These are phyloP conservation scores for Cordilura impudica DNA, from an alignment of 2,888 invertebrate genomes.

Conservation along the genomic window DNA sequence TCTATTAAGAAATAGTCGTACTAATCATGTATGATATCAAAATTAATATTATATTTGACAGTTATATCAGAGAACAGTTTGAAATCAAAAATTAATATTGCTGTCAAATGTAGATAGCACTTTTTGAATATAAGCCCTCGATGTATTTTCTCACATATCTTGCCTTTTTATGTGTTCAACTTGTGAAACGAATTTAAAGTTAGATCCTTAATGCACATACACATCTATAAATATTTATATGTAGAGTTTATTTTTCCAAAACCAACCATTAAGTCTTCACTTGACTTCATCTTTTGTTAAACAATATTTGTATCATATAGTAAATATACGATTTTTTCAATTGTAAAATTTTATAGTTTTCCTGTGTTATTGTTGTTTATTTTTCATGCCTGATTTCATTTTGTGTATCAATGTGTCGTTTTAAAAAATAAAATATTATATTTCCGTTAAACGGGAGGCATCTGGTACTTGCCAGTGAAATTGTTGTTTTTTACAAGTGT, in stretches of 20 bases:
- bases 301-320: neutral
- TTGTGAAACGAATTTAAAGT: too few relatives aligned
- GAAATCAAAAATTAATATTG: too few relatives aligned
- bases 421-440: neutral
- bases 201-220: too few relatives aligned
- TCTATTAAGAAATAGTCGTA: too few relatives aligned
- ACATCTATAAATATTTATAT: too few relatives aligned
- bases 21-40: too few relatives aligned
- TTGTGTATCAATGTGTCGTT: neutral
- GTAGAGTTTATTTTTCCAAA: slow-evolving; percentile 11
- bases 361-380: slow-evolving; percentile 6
- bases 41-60: too few relatives aligned
- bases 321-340: slow-evolving; percentile 27
- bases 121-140: too few relatives aligned
- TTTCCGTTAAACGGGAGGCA: slow-evolving; percentile 18
- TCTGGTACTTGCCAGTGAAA: slow-evolving; percentile 20
- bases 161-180: too few relatives aligned
- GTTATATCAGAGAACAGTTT: too few relatives aligned
- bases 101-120: too few relatives aligned
- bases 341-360: slow-evolving; percentile 37
- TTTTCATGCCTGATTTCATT: slow-evolving; percentile 48
- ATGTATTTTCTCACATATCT: too few relatives aligned
- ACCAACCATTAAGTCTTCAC: slow-evolving; percentile 47
- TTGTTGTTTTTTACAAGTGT: slow-evolving; percentile 24
- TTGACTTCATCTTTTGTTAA: slow-evolving; percentile 56